Evolutionary conservation across 2,113 vertebrate genomes (phyloP), one percentile per base, ranked within the genome.

Genomic region (Meles meles): DNA sequence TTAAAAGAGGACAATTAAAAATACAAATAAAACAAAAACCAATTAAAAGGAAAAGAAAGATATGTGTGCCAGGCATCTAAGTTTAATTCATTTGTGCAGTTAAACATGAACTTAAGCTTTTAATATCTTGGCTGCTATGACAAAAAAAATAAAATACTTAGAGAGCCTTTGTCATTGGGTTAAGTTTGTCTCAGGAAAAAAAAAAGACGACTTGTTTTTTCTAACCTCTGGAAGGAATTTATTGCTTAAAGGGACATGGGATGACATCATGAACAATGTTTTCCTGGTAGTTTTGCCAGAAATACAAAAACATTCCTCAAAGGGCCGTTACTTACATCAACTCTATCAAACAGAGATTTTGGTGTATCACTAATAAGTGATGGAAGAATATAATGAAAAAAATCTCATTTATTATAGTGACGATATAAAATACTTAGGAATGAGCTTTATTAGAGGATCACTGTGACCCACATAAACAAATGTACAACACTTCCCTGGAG

Each of bases 1-100:
- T 93, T 97, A 94, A 97, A 94, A 77, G 31, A 25, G 81, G 47
- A 77, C 76, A 86, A 82, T 95, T 93, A 93, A 90, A 91, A 90
- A 77, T 96, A 81, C 29, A 44, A 85, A 39, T 85, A 92, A 94
- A 97, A 72, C 17, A 37, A 88, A 95, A 96, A 87, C 23, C 57
- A 77, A 42, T 76, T 27, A 77, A 96, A 95, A 90, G 61, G 42
- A 95, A 81, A 25, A 67, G 87, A 94, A 90, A 96, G 88, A 82
- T 39, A 13, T 81, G 47, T 96, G 47, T 91, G 49, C 25, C 4
- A 61, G 63, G 25, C 44, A 79, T 88, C 39, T 93, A 96, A n/a
- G 7, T 90, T 96, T 90, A 80, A 81, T 92, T 96, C n/a, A 92
- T 44, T 96, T 71, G 63, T 90, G 88, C 27, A 77, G 47, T 92